Evolutionary conservation across 2,797 vertebrate species (phyloP).

Genomic region (Stomatorhinus walkeri): DNA sequence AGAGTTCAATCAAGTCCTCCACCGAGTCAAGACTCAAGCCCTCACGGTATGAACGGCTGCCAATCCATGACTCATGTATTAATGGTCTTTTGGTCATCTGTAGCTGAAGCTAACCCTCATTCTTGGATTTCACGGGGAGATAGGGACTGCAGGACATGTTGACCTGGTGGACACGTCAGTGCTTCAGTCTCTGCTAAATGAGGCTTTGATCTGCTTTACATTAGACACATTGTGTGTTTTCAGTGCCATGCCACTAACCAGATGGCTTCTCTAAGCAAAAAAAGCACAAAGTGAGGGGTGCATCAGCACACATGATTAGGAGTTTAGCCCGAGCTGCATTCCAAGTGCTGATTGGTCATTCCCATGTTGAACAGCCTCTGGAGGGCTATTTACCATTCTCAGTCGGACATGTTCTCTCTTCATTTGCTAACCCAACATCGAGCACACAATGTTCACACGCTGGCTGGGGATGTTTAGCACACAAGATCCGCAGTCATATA

Average conservation of each 20-base stretch:
- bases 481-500: neutral
- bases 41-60: slow-evolving; percentile 60
- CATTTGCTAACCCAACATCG: neutral
- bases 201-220: neutral
- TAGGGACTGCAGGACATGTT: neutral
- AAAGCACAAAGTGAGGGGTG: neutral
- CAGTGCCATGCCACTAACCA: neutral
- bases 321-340: neutral
- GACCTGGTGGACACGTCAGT: neutral
- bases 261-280: neutral
- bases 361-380: neutral
- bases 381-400: neutral
- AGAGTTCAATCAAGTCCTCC: slow-evolving; percentile 81
- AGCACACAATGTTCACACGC: neutral
- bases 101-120: neutral
- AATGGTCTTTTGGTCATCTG: neutral
- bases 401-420: neutral
- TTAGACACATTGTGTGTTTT: neutral
- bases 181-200: neutral
- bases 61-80: neutral
- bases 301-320: neutral
- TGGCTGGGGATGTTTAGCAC: neutral
- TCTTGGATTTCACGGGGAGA: neutral
- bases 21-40: slow-evolving; percentile 73
- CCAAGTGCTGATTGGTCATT: neutral